Percentiles rank a stretch among this genome's conserved stretches.
phyloP scores from a whole-genome alignment of 2,113 vertebrate genomes.

The Oxyura jamaicensis region DNA sequence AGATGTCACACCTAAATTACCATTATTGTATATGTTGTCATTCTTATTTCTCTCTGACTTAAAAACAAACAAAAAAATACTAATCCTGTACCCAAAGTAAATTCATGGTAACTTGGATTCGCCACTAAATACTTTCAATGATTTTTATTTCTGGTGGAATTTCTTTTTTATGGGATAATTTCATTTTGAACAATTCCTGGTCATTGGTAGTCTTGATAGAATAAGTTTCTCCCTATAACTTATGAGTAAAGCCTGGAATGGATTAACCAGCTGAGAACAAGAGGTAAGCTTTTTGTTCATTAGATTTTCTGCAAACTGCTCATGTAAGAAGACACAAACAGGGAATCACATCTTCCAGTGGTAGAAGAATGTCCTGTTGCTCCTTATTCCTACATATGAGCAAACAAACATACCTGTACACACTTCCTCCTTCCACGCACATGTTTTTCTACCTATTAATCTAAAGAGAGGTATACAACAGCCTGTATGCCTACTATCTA shows the following conservation, averaged over 20 bases:
- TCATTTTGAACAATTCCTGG: not conserved
- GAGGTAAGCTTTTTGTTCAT: not conserved
- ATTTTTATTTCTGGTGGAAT: not conserved
- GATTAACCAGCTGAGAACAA: not conserved
- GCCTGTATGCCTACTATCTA: not conserved
- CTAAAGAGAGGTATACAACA: not conserved
- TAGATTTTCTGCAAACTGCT: not conserved
- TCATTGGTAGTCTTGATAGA: not conserved
- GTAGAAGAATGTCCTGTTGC: not conserved
- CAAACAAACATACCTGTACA: not conserved
- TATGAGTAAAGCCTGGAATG: not conserved
- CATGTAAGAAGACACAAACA: not conserved
- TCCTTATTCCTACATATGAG: not conserved
- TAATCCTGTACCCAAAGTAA: not conserved
- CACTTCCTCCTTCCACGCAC: fast-evolving
- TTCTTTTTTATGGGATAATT: not conserved
- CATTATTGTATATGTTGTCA: not conserved
- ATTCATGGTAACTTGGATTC: not conserved
- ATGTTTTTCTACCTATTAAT: not conserved
- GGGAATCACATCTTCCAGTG: not conserved
- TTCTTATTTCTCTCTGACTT: not conserved
- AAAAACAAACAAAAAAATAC: not conserved
- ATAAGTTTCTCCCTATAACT: not conserved
- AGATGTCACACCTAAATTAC: not conserved
- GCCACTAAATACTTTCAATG: not conserved